Conservation (phyloP, 1,140 invertebrate genomes). For the Scaptomyza montana region DNA sequence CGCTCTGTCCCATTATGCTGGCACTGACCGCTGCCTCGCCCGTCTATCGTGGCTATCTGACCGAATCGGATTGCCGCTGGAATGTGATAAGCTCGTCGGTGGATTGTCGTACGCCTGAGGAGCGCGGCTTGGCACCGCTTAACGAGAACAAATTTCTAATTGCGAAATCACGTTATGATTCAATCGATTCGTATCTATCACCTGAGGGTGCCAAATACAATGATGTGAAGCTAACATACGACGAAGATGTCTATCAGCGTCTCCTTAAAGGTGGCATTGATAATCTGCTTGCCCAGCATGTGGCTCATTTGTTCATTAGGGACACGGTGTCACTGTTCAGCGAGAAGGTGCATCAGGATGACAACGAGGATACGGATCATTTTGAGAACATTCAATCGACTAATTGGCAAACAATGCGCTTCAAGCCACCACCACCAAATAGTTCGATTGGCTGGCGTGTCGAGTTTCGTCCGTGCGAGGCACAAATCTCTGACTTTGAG, state of each 20-base stretch:
- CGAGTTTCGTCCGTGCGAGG: conserved; percentile 99
- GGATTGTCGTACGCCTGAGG: conserved; percentile 97
- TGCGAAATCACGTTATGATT: conserved; percentile 98
- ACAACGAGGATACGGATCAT: conserved; percentile 97
- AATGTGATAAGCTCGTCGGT: conserved; percentile 97
- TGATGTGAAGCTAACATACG: conserved; percentile 89
- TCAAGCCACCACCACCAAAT: conserved; percentile 98
- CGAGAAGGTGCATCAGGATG: conserved; percentile 98
- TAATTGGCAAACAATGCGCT: conserved; percentile 99
- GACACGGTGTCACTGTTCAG: conserved; percentile 98
- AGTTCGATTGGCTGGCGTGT: conserved; percentile 99
- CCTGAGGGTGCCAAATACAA: conserved; percentile 87
- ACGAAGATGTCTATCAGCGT: conserved; percentile 90
- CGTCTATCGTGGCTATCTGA: conserved; percentile 95
- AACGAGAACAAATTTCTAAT: conserved; percentile 93
- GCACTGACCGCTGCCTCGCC: conserved; percentile 98
- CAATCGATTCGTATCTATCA: conserved; percentile 98
- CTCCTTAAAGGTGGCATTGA: conserved; percentile 95
- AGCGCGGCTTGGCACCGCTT: conserved; percentile 92
- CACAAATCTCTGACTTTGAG: conserved; percentile 99
- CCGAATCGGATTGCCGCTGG: conserved; percentile 99
- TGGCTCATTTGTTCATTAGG: conserved; percentile 99
- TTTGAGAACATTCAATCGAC: conserved; percentile 99
- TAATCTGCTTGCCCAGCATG: conserved; percentile 94
- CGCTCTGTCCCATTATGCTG: conserved; percentile 98